Evolutionary conservation across 92 coral and sea anemone species (phyloP), one percentile per base, ranked within the genome.

Genomic region (Zoanthus sociatus): DNA sequence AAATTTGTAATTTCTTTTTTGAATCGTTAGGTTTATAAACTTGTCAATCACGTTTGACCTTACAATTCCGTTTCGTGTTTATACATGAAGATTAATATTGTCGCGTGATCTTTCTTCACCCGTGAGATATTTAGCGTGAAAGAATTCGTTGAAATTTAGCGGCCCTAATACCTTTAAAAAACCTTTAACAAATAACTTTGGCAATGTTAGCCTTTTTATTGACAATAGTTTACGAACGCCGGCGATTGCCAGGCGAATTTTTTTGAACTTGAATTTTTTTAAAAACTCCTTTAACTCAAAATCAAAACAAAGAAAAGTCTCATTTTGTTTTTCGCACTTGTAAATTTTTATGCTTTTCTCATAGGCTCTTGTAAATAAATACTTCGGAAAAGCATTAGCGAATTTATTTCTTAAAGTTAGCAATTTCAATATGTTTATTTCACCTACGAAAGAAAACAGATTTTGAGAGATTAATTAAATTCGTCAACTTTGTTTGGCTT

Each of bases 101-200:
- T 81, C 75, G 85, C 85, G 85, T 81, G 85, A 81, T 81, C 85
- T 81, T 45, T 66, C 76, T 66, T 79, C 72, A 67, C 67, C 75
- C 67, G 61, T 81, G 85, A 76, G 66, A 54, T 47, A 50, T 81
- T 81, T 81, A 45, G 85, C 85, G 85, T 67, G 85, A 81, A 81
- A 81, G 75, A 54, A 64, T 81, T 67, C 45, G n/a, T 81, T 66
- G 14, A 66, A 81, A 68, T 55, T 20, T 81, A 81, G 85, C 85
- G 75, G 75, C 66, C 75, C 58, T 81, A 81, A 81, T 66, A 66
- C 16, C 45, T 81, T 47, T 66, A 64, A 81, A 17, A 81, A 47
- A n/a, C 45, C 85, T 17, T 20, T 46, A 6, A 64, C 46, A 64
- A 17, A 66, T 20, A 18, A 56, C 13, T 20, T 20, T 46, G 11